Evolutionary conservation across 2,113 vertebrate genomes (phyloP), one percentile per base, ranked within the genome.

Genomic region (Mixornis gularis): DNA sequence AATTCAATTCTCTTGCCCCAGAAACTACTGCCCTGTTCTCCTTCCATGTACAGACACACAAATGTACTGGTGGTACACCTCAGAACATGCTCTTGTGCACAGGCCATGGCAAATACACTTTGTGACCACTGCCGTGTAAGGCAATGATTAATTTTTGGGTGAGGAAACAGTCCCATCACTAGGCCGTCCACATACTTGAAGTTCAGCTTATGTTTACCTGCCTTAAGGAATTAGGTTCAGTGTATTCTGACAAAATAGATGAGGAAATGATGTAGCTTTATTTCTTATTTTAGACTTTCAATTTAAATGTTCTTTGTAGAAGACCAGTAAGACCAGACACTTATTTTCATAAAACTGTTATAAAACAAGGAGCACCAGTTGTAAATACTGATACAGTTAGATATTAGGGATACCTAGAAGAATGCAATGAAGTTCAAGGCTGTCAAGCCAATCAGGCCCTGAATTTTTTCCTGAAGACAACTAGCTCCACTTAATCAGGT

Each of bases 11-110:
- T 66, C 8, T 69, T 66, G 24, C 32, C 4, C 17, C 5, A 59
- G 68, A 72, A 88, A 30, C 10, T 63, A 6, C 43, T 85, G 9
- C 30, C 6, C 17, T 60, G 1, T 78, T 59, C 48, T 87, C 6
- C 7, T 87, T 17, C 7, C 2, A 1, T 13, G 8, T 40, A 41
- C 48, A 55, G 52, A n/a, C 29, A 36, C 0, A 0, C 30, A 69
- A 12, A 60, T 0, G 0, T 36, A 27, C 34, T 71, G 20, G 9
- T n/a, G 26, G 8, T 13, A 6, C 22, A 30, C 6, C 55, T 41
- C 40, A 34, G 36, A 72, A 72, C 3, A 8, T 30, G 34, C 26
- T 79, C 13, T 48, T 86, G 24, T 88, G 24, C 32, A 60, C 41
- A 77, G 44, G 8, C n/a, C 36, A 5, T 40, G 38, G 18, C 53